phyloP scores from a whole-genome alignment of 2,797 vertebrate species.

The Spondyliosoma cantharus region DNA sequence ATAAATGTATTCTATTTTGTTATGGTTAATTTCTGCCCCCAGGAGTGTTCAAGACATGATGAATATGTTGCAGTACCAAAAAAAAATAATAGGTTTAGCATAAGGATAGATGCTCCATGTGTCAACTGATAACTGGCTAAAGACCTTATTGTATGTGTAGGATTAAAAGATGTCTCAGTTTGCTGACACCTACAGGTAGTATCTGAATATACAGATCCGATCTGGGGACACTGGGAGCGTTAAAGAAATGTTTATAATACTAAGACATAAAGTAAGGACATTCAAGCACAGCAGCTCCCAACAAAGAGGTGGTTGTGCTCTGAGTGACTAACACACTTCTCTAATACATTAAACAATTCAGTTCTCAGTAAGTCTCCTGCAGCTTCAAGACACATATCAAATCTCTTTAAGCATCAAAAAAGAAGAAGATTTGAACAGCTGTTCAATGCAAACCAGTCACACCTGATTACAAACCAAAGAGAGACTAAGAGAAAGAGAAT shows the following conservation, averaged over 20 bases:
- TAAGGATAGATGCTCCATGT: no score
- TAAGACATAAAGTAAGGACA: background rate
- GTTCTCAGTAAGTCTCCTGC: background rate
- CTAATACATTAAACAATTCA: background rate
- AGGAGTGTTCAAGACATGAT: background rate
- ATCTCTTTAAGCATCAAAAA: background rate
- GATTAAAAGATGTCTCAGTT: background rate
- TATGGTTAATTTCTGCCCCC: background rate
- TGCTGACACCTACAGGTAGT: background rate
- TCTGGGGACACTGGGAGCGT: background rate
- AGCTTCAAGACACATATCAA: background rate
- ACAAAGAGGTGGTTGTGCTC: background rate
- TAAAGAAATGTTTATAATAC: background rate
- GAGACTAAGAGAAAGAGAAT: background rate
- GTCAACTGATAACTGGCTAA: no score
- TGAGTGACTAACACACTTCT: background rate
- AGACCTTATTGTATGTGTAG: background rate
- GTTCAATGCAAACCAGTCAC: background rate
- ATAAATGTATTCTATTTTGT: background rate
- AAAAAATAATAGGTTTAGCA: no score
- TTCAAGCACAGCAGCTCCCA: background rate
- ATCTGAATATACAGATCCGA: background rate
- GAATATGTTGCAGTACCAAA: no score
- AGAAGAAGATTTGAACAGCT: constrained; percentile 13
- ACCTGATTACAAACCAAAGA: background rate